Base-by-base conservation (phyloP, 2,113 vertebrate species). In the Vicugna pacos region DNA sequence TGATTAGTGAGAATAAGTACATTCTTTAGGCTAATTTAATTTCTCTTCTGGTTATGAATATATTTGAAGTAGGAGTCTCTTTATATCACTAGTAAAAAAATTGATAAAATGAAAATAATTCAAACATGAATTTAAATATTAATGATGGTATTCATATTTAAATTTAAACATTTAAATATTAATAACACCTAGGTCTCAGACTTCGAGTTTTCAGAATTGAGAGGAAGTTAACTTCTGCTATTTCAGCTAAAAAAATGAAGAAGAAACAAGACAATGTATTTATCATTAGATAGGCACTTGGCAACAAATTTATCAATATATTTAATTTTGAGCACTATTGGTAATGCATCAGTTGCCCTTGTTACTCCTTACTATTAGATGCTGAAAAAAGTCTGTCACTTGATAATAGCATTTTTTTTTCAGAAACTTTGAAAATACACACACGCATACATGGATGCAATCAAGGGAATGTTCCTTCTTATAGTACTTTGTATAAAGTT, bases 1-100 rank as follows among this genome's bases (percentile, higher is more conserved):
- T 35, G 14, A 83, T 73, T 84, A 93, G 32, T 91, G n/a, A 87
- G 92, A 87, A 89, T 69, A 85, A 79, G 86, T 28, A 17, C 1
- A 75, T 48, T 13, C 11, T 83, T 89, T n/a, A 70, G 32, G 17
- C 19, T 91, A 46, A 80, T 82, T 94, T 60, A 80, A 15, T 95
- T 35, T 76, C 88, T 65, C 32, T 88, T 92, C 17, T 84, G 17
- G 10, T 88, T 82, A 8, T 82, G 15, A 83, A 79, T 54, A 67
- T 75, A 67, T 95, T 65, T 77, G 32, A 94, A 75, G 10, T 22
- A 76, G 4, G 6, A 17, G 48, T 92, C 3, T 5, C 8, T 65
- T 89, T 6, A 72, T 84, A 65, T 70, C 16, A 35, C 5, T 17
- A 93, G 50, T 58, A 42, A 81, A 62, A 69, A 73, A 22, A 19